Evolutionary conservation across 2,888 invertebrate genomes (phyloP), one percentile per base, ranked within the genome.

Genomic region (Campaea margaritaria): DNA sequence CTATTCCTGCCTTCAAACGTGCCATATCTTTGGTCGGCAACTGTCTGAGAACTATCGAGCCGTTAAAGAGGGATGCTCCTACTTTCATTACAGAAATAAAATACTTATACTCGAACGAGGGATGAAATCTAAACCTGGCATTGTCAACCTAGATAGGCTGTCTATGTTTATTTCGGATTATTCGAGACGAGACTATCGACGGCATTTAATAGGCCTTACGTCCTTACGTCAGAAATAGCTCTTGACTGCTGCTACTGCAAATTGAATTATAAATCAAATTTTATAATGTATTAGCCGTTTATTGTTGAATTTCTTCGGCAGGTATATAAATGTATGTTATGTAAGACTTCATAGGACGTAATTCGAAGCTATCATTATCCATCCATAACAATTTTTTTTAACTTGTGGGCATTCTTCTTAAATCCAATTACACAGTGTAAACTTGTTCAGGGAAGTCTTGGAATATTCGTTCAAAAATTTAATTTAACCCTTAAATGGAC

Each of bases 11-110:
- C 7, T 43, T 51, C 11, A 7, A 38, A 36, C 36, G 47, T 51
- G 49, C 13, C 15, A 42, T 41, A 39, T 43, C 4, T 48, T 5
- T 2, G n/a, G 16, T 28, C 56, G n/a, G 49, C 39, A 51, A 42
- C 52, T 52, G n/a, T n/a, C 27, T 21, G 14, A 49, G 2, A 42
- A 47, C n/a, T 42, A 28, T 15, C 41, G 2, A 45, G 12, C 11
- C 13, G 39, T 41, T 46, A 13, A 41, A 48, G 31, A 14, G 36
- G 50, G 39, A 13, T 28, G 12, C n/a, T 41, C 8, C 14, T 15
- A 45, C 27, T 34, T 15, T 1, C 49, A 16, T 10, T 45, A 41
- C 46, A 14, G 46, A 49, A 59, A 59, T 49, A 39, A 58, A 43
- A 27, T 14, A 14, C 28, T 52, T 47, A 41, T 28, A 11, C 44